Percentiles rank a stretch among this genome's conserved stretches.
Conservation (phyloP, 2,888 invertebrate genomes). For the Prosapia bicincta region DNA sequence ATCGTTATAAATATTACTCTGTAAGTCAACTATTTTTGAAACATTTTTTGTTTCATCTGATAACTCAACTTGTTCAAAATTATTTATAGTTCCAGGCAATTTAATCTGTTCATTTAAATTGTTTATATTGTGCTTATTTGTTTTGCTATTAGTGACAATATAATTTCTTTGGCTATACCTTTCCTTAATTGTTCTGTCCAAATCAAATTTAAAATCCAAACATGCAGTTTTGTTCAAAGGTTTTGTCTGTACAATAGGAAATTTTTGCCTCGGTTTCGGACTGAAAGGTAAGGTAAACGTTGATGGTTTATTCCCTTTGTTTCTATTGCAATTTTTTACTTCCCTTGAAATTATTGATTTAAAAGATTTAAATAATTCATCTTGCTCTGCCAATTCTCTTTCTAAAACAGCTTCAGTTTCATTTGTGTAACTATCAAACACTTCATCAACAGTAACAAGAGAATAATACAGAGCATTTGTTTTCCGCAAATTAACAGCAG, state of each 20-base stretch:
- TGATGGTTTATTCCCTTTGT: constrained; percentile 18
- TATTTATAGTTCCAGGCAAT: background rate
- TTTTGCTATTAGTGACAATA: background rate
- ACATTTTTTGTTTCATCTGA: background rate
- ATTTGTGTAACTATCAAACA: constrained; percentile 46
- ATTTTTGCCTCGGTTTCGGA: background rate
- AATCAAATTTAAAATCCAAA: background rate
- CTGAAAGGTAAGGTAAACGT: constrained; percentile 13
- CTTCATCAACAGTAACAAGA: constrained; percentile 40
- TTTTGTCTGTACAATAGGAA: background rate
- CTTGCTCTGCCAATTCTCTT: constrained; percentile 54
- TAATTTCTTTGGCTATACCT: background rate
- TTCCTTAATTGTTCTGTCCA: background rate
- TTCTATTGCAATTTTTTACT: constrained; percentile 33
- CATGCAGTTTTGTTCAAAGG: background rate
- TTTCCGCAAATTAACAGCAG: constrained; percentile 21
- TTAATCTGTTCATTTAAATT: background rate
- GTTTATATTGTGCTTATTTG: background rate
- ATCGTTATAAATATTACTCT: background rate
- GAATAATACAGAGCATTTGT: constrained; percentile 39
- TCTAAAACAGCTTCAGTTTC: constrained; percentile 49
- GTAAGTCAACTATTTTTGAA: background rate
- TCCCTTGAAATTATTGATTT: constrained; percentile 48
- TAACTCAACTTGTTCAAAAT: background rate
- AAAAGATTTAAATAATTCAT: constrained; percentile 52